phyloP scores from a whole-genome alignment of 2,797 vertebrate species.

The Poecilia gillii region DNA sequence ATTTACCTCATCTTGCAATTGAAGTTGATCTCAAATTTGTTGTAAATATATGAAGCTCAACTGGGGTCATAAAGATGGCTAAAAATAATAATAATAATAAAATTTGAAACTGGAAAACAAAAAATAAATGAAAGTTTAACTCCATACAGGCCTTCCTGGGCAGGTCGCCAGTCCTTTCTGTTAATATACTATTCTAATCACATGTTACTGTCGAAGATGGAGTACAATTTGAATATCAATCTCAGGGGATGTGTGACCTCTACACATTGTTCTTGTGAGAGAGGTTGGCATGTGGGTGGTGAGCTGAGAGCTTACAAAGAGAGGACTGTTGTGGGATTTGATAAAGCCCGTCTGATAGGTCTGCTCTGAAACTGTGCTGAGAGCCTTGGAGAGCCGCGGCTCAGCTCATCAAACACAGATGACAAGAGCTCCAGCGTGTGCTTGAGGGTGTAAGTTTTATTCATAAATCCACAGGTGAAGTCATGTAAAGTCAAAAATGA shows the following conservation, averaged over 20 bases:
- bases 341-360: conserved; percentile 69
- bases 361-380: conserved; percentile 28
- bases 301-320: conserved; percentile 45
- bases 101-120: not conserved
- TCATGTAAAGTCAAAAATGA: not conserved
- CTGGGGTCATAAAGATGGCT: not conserved
- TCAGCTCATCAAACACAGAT: conserved; percentile 44
- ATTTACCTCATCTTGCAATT: not conserved
- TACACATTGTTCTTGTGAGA: not conserved
- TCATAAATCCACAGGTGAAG: not conserved
- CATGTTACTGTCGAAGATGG: conserved; percentile 21
- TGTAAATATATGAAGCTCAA: not conserved
- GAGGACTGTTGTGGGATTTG: conserved; percentile 57
- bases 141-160: not conserved
- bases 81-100: too few relatives aligned
- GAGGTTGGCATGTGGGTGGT: conserved; percentile 31
- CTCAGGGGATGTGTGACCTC: not conserved
- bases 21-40: not conserved
- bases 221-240: conserved; percentile 35
- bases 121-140: not conserved
- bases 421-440: conserved; percentile 24
- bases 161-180: not conserved
- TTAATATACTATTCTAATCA: conserved; percentile 7
- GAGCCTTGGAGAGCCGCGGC: conserved; percentile 12
- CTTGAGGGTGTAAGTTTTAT: not conserved